Percentiles rank a stretch among this genome's conserved stretches.
phyloP scores from a whole-genome alignment of 2,113 vertebrate species.

The Gnathonemus longibarbis region DNA sequence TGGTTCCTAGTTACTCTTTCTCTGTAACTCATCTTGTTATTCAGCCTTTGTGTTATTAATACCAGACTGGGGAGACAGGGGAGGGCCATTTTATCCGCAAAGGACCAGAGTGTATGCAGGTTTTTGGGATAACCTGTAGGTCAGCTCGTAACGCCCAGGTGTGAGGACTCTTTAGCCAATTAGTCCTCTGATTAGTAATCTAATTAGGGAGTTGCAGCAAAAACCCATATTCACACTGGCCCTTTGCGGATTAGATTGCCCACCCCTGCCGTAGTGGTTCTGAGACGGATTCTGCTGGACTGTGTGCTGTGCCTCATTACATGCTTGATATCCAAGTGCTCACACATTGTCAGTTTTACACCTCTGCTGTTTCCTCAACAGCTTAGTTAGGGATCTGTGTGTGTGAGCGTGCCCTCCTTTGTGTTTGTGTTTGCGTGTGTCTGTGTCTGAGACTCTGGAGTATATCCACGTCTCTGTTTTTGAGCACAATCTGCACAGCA shows the following conservation, averaged over 20 bases:
- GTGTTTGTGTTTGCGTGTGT: neutral
- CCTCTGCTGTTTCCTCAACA: neutral
- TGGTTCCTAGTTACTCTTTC: neutral
- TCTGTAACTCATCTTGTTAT: neutral
- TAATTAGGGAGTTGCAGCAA: too few relatives aligned
- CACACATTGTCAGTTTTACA: constrained; percentile 20
- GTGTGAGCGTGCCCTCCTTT: neutral
- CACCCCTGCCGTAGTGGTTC: constrained; percentile 16
- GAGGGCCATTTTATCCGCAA: too few relatives aligned
- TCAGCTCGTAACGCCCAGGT: too few relatives aligned
- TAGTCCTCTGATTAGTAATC: too few relatives aligned
- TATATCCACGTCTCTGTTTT: neutral
- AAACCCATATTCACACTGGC: too few relatives aligned
- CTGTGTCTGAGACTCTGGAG: neutral
- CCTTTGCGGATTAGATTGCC: too few relatives aligned
- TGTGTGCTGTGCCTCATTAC: constrained; percentile 34
- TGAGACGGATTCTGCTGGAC: constrained; percentile 28
- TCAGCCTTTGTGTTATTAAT: neutral
- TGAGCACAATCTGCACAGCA: neutral
- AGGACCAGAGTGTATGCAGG: too few relatives aligned
- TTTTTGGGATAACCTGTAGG: too few relatives aligned
- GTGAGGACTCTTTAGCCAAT: too few relatives aligned
- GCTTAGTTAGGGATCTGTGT: neutral
- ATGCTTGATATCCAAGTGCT: constrained; percentile 11
- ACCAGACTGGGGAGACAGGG: neutral